These are phyloP conservation scores for Dinoponera quadriceps DNA, from an alignment of 1,140 invertebrate genomes.

Conservation along the genomic window DNA sequence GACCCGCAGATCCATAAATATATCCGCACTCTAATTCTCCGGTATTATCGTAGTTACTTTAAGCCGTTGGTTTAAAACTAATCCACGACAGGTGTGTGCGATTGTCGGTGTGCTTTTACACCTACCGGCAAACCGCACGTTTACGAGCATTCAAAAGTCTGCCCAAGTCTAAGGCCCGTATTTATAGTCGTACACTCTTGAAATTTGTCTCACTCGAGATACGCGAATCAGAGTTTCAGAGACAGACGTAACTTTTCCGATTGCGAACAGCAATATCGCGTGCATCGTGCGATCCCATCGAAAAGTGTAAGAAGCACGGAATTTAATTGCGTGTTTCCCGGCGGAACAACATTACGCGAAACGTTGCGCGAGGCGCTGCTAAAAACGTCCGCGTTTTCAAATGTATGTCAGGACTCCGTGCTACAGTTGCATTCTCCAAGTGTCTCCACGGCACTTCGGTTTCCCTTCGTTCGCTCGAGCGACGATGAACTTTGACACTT, in stretches of 20 bases:
- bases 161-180: too few species aligned
- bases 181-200: too few species aligned
- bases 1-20: conserved; percentile 15
- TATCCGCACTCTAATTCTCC: not conserved
- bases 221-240: too few species aligned
- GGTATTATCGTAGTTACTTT: conserved; percentile 2
- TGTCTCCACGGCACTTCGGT: not conserved
- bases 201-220: too few species aligned
- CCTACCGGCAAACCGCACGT: not conserved
- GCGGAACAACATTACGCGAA: too few species aligned
- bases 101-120: not conserved
- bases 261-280: too few species aligned
- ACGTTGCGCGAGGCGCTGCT: not conserved
- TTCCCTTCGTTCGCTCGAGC: conserved; percentile 9
- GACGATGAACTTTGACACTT: conserved; percentile 5
- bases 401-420: not conserved
- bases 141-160: too few species aligned
- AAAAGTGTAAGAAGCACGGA: too few species aligned
- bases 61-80: conserved; percentile 25
- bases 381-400: conserved; percentile 17
- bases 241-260: too few species aligned
- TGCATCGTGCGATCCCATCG: too few species aligned
- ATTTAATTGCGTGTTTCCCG: too few species aligned
- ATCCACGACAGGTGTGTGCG: not conserved
- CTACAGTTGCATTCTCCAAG: not conserved